Base-by-base conservation (phyloP, 2,797 vertebrate genomes). In the Pitangus sulphuratus region DNA sequence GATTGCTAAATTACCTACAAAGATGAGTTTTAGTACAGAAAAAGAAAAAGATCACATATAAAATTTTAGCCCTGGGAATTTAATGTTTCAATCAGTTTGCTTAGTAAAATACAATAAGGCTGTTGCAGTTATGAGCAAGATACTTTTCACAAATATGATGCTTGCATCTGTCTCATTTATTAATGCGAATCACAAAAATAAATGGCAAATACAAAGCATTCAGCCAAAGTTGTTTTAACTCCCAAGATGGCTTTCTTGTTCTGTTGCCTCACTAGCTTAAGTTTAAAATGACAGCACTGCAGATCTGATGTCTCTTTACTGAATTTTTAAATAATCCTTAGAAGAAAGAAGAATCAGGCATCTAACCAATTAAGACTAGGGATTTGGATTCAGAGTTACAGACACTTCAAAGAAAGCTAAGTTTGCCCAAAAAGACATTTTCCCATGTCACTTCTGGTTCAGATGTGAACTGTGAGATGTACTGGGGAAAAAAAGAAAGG, bases 21-120 rank as follows among this genome's bases (percentile, higher is more conserved):
- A 97, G 95, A 93, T 47, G 76, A 60, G 28, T 48, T 93, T 68
- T 69, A 42, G 39, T 91, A 50, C 15, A 84, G 31, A 90, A 91
- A 71, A 94, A 90, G 58, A 58, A 68, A 42, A 58, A 94, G 12
- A 42, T 95, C 71, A n/a, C 51, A n/a, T 91, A 70, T 71, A 95
- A 96, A 80, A 93, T 94, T 94, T 95, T 74, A 75, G 26, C 45
- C 30, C 45, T 70, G 86, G 87, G 80, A 95, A 97, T 88, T 93
- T 90, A 90, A 54, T 91, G 84, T 96, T 97, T 98, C 98, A 97
- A 98, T 98, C 96, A 97, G 96, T 98, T 98, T 98, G 98, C 98
- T 99, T 98, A 98, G 98, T 98, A 98, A 98, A 98, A 98, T 98
- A 95, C 96, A 98, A 97, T 97, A 95, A 98, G 95, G 87, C 85